These are phyloP conservation scores for Campaea margaritaria DNA, from an alignment of 2,888 invertebrate species.

Conservation along the genomic window DNA sequence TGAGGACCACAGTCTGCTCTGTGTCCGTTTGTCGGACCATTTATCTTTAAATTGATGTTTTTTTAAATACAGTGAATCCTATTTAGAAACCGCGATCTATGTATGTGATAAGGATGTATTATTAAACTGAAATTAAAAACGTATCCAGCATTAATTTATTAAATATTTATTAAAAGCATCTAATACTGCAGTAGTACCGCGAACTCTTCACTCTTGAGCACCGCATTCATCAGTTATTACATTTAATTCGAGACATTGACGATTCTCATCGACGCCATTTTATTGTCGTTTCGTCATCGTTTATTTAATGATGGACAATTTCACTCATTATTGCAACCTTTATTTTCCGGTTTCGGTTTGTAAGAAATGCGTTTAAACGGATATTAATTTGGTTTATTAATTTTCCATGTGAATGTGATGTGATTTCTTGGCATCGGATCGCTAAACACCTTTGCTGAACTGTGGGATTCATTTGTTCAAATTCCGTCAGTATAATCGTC, in stretches of 20 bases:
- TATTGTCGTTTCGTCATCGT: conserved; percentile 58
- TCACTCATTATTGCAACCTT: conserved; percentile 44
- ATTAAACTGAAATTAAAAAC: too few species aligned
- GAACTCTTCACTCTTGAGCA: conserved; percentile 20
- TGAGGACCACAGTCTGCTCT: too few species aligned
- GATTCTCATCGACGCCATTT: conserved; percentile 43
- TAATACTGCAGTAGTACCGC: background rate
- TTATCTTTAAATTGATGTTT: too few species aligned
- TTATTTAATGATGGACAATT: conserved; percentile 52
- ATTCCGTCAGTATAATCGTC: too few species aligned
- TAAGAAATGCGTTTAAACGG: conserved; percentile 23
- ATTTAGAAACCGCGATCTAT: too few species aligned
- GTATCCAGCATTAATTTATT: too few species aligned
- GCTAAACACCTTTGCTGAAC: background rate
- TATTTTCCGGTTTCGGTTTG: conserved; percentile 42
- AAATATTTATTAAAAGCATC: background rate
- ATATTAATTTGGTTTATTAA: conserved; percentile 42
- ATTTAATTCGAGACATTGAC: conserved; percentile 37
- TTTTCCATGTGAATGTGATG: conserved; percentile 17
- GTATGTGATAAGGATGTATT: too few species aligned
- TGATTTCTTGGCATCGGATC: background rate
- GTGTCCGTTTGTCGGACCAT: too few species aligned
- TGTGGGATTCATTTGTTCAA: background rate
- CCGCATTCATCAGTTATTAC: conserved; percentile 38
- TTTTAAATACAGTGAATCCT: too few species aligned